Evolutionary conservation across 2,888 invertebrate genomes (phyloP).

Genomic region (Scotopteryx bipunctaria): DNA sequence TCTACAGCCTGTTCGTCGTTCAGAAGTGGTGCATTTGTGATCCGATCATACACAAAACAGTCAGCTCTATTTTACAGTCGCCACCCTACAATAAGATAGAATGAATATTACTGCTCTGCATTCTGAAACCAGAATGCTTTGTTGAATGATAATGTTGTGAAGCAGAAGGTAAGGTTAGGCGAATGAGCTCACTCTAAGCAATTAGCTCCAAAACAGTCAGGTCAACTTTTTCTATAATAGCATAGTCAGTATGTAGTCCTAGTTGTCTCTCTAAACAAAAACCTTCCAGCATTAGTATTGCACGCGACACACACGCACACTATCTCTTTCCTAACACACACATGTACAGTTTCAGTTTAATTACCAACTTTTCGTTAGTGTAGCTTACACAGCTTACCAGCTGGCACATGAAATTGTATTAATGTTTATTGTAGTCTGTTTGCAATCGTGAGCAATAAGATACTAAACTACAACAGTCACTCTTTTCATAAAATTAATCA

Average conservation of each 20-base stretch:
- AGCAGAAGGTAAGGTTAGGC: not conserved
- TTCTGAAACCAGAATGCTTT: too few species aligned
- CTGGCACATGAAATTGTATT: slow-evolving; percentile 22
- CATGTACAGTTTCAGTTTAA: slow-evolving; percentile 17
- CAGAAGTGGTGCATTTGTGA: too few species aligned
- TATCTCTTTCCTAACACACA: slow-evolving; percentile 23
- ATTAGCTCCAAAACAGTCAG: too few species aligned
- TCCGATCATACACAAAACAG: too few species aligned
- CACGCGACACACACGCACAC: slow-evolving; percentile 26
- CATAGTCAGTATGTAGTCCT: too few species aligned
- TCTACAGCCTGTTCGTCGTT: too few species aligned
- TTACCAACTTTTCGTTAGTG: slow-evolving; percentile 2
- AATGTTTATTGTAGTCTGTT: slow-evolving; percentile 21
- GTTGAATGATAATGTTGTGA: not conserved
- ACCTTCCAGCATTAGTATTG: slow-evolving; percentile 6
- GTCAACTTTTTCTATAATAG: too few species aligned
- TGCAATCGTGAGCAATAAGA: slow-evolving; percentile 23
- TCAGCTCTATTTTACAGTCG: too few species aligned
- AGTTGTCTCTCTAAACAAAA: too few species aligned
- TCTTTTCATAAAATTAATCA: too few species aligned
- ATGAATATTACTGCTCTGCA: too few species aligned
- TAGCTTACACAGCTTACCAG: slow-evolving; percentile 18
- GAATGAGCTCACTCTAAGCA: not conserved
- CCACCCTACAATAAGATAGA: too few species aligned
- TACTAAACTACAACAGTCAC: not conserved